Conservation (phyloP, 2,113 vertebrate species). For the Scomber scombrus region DNA sequence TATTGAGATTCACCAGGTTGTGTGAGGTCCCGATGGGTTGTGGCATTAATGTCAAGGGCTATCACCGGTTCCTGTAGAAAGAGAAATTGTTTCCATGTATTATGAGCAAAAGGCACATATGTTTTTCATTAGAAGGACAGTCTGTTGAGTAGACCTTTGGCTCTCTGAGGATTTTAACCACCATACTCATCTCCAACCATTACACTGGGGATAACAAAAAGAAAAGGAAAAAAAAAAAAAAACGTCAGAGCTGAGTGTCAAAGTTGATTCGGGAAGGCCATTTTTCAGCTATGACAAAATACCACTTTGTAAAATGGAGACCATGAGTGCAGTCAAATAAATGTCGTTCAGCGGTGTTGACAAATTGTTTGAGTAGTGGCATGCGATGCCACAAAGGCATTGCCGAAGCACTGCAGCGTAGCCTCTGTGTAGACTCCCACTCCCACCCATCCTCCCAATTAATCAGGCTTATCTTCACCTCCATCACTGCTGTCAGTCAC, state of each 20-base stretch:
- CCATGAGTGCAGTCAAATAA: slow-evolving; percentile 58
- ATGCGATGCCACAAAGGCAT: slow-evolving; percentile 57
- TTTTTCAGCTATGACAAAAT: slow-evolving; percentile 71
- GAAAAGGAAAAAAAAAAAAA: slow-evolving; percentile 4
- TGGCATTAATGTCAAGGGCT: slow-evolving; percentile 26
- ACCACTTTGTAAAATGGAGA: slow-evolving; percentile 62
- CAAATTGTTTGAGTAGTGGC: slow-evolving; percentile 65
- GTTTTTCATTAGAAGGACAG: slow-evolving; percentile 37
- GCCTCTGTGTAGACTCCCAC: slow-evolving; percentile 59
- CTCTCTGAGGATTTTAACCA: slow-evolving; percentile 42
- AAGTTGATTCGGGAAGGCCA: slow-evolving; percentile 43
- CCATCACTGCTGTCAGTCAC: slow-evolving; percentile 71
- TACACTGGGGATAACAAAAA: background rate
- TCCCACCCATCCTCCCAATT: slow-evolving; percentile 66
- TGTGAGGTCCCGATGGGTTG: slow-evolving; percentile 12
- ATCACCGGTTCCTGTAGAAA: slow-evolving; percentile 14
- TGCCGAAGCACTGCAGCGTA: slow-evolving; percentile 51
- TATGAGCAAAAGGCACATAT: slow-evolving; percentile 40
- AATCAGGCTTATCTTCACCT: slow-evolving; percentile 75
- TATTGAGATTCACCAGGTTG: slow-evolving; percentile 18
- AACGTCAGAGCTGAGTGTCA: slow-evolving; percentile 54
- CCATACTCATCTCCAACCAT: background rate
- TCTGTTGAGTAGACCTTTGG: slow-evolving; percentile 42
- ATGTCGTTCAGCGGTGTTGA: slow-evolving; percentile 58
- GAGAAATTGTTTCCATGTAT: slow-evolving; percentile 27